Conservation (phyloP, 2,888 invertebrate genomes). For the Tinea semifulvella region DNA sequence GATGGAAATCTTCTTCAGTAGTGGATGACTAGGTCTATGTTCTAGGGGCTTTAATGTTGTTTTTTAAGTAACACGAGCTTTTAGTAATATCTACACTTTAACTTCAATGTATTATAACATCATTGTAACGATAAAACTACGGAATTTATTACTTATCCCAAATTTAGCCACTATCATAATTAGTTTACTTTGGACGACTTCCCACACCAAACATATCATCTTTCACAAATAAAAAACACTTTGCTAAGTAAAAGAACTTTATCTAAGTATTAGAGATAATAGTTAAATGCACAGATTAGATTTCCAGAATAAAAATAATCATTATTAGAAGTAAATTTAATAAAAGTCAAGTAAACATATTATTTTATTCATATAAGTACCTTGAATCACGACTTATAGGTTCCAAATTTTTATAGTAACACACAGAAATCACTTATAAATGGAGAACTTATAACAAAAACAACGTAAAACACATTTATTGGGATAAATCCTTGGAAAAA, state of each 20-base stretch:
- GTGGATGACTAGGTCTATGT: too few species aligned
- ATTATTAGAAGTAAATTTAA: neutral
- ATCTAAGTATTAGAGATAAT: conserved; percentile 9
- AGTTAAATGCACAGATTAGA: conserved; percentile 11
- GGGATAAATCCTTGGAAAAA: conserved; percentile 2
- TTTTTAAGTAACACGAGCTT: neutral
- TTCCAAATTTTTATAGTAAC: neutral
- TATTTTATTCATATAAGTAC: neutral
- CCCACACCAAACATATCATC: conserved; percentile 9
- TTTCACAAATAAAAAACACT: conserved; percentile 2
- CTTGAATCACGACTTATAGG: conserved; percentile 3
- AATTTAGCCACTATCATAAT: conserved; percentile 8
- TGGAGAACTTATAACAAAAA: neutral
- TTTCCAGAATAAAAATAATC: conserved; percentile 4
- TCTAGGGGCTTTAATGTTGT: neutral
- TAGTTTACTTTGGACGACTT: conserved; percentile 13
- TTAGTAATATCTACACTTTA: neutral
- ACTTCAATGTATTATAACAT: neutral
- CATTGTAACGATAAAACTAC: conserved; percentile 2
- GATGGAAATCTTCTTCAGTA: too few species aligned
- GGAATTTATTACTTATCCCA: conserved; percentile 8
- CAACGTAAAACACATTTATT: conserved; percentile 1
- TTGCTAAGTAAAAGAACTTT: neutral
- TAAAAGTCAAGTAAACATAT: conserved; percentile 5
- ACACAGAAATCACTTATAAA: neutral